These are phyloP conservation scores for Nesidiocoris tenuis DNA, from an alignment of 2,888 invertebrate genomes.

Conservation along the genomic window DNA sequence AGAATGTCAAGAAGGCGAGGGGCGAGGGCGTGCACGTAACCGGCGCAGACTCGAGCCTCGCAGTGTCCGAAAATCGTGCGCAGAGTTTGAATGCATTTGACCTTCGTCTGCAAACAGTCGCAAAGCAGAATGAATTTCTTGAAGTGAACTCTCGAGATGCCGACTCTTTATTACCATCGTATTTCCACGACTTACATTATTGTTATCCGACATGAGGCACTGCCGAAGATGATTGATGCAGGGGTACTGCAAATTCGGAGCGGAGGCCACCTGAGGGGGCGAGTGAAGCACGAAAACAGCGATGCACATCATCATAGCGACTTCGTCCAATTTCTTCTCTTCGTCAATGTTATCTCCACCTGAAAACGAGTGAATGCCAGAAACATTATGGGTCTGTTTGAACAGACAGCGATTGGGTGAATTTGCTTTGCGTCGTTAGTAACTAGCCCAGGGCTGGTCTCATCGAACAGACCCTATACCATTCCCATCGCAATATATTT, in stretches of 20 bases:
- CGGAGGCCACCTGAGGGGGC: slow-evolving; percentile 71
- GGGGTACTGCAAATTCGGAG: slow-evolving; percentile 83
- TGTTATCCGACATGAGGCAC: slow-evolving; percentile 69
- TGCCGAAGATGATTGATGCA: slow-evolving; percentile 90
- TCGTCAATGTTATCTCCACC: slow-evolving; percentile 57
- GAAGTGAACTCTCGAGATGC: background rate
- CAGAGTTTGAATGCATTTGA: slow-evolving; percentile 77
- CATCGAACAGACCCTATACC: too few species aligned
- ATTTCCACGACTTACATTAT: slow-evolving; percentile 58
- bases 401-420: too few species aligned
- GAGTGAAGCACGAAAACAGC: slow-evolving; percentile 85
- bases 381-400: too few species aligned
- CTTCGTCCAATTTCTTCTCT: slow-evolving; percentile 76
- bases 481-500: too few species aligned
- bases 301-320: slow-evolving; percentile 83
- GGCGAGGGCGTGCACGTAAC: slow-evolving; percentile 78
- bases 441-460: too few species aligned
- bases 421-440: too few species aligned
- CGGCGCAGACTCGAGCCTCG: slow-evolving; percentile 68
- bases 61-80: slow-evolving; percentile 73
- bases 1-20: slow-evolving; percentile 75
- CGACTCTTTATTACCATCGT: too few species aligned
- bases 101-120: slow-evolving; percentile 60
- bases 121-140: background rate
- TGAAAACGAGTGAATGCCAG: too few species aligned